Percentiles rank a stretch among this genome's conserved stretches.
Conservation (phyloP, 1,140 invertebrate species). For the Drosophila kepulauana region DNA sequence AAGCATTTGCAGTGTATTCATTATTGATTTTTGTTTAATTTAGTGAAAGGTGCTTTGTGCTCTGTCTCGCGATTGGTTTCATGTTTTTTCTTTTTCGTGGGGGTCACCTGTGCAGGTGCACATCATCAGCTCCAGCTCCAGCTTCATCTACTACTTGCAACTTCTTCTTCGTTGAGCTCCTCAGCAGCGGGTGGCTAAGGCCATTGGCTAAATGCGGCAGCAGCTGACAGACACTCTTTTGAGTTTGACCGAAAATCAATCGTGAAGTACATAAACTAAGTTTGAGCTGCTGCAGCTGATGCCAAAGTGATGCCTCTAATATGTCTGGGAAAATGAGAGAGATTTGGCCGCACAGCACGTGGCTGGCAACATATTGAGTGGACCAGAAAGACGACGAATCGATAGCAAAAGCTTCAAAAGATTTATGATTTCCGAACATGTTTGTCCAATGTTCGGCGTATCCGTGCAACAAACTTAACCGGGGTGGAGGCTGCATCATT, state of each 20-base stretch:
- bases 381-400: slow-evolving; percentile 53
- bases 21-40: slow-evolving; percentile 58
- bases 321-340: slow-evolving; percentile 42
- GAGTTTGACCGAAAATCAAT: slow-evolving; percentile 46
- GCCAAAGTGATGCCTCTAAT: slow-evolving; percentile 42
- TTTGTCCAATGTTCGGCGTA: slow-evolving; percentile 33
- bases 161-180: background rate
- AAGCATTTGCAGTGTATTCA: slow-evolving; percentile 28
- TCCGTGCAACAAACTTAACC: background rate
- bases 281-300: background rate
- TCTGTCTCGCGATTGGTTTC: slow-evolving; percentile 32
- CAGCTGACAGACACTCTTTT: slow-evolving; percentile 41
- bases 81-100: slow-evolving; percentile 12
- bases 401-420: slow-evolving; percentile 46
- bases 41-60: slow-evolving; percentile 42
- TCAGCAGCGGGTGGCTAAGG: slow-evolving; percentile 25
- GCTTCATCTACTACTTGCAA: background rate
- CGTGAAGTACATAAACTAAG: slow-evolving; percentile 35
- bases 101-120: slow-evolving; percentile 35
- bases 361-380: slow-evolving; percentile 51
- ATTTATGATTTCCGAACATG: slow-evolving; percentile 75
- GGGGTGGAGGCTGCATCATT: slow-evolving; percentile 53
- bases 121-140: background rate
- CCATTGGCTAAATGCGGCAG: background rate
- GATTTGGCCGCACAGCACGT: slow-evolving; percentile 52